Percentiles rank a stretch among this genome's conserved stretches.
Evolutionary conservation across 1,140 invertebrate genomes (phyloP).

Genomic region (Papilio machaon): DNA sequence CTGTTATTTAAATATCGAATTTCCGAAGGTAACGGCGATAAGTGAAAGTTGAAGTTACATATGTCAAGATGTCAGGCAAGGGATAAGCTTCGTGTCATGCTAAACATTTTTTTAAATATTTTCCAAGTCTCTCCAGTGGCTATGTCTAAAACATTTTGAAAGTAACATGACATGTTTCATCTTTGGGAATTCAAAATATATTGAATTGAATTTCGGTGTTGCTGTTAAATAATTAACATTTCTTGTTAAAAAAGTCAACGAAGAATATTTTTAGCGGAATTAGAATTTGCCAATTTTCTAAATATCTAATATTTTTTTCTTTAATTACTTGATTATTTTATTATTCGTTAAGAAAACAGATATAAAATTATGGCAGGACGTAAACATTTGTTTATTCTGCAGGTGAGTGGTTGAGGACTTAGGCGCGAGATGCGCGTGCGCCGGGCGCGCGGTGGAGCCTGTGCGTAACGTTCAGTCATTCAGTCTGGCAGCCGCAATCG

Average conservation of each 20-base stretch:
- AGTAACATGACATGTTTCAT: too few relatives aligned
- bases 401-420: conserved; percentile 21
- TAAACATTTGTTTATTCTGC: not conserved
- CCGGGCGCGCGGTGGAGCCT: not conserved
- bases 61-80: too few relatives aligned
- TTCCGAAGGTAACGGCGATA: not conserved
- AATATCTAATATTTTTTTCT: not conserved
- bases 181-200: too few relatives aligned
- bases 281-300: not conserved
- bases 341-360: not conserved
- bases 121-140: too few relatives aligned
- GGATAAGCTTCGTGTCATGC: too few relatives aligned
- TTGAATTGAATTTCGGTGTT: too few relatives aligned
- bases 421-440: conserved; percentile 8
- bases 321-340: not conserved
- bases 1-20: not conserved
- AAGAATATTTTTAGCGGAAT: too few relatives aligned
- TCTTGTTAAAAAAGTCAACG: too few relatives aligned
- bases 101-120: too few relatives aligned
- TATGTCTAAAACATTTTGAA: too few relatives aligned
- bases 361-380: not conserved
- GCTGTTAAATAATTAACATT: too few relatives aligned
- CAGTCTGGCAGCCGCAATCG: conserved; percentile 51
- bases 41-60: not conserved
- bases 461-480: not conserved